These are phyloP conservation scores for Panzeria rudis DNA, from an alignment of 2,888 invertebrate genomes.

Conservation along the genomic window DNA sequence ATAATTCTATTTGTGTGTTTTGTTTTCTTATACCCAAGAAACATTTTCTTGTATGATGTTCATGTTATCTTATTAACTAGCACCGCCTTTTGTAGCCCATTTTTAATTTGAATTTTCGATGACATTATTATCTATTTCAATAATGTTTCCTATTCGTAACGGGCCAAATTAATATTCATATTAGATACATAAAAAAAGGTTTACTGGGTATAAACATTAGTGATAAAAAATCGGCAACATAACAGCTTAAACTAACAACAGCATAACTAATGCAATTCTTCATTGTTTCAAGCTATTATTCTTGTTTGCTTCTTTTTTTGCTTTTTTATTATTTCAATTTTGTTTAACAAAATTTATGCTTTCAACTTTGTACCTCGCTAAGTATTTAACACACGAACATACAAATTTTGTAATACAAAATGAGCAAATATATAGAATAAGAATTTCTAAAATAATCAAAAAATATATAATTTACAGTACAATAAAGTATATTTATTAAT, in stretches of 20 bases:
- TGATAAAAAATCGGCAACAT: conserved; percentile 50
- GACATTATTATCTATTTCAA: too few relatives aligned
- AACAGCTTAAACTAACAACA: conserved; percentile 58
- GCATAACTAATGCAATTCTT: conserved; percentile 63
- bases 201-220: conserved; percentile 9
- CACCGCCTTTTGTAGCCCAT: too few relatives aligned
- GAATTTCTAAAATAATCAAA: too few relatives aligned
- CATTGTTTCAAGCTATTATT: conserved; percentile 56
- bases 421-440: neutral
- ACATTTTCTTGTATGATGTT: neutral
- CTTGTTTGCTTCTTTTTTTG: neutral
- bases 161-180: too few relatives aligned
- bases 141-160: too few relatives aligned
- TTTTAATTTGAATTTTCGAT: too few relatives aligned
- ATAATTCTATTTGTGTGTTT: neutral
- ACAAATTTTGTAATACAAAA: neutral
- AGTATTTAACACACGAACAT: neutral
- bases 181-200: conserved; percentile 3
- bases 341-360: conserved; percentile 28
- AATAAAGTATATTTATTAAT: too few relatives aligned
- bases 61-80: too few relatives aligned
- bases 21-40: neutral
- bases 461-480: too few relatives aligned
- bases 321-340: conserved; percentile 24
- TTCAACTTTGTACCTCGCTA: conserved; percentile 34